Evolutionary conservation across 92 coral and sea anemone species (phyloP).

Genomic region (Porites divaricata): DNA sequence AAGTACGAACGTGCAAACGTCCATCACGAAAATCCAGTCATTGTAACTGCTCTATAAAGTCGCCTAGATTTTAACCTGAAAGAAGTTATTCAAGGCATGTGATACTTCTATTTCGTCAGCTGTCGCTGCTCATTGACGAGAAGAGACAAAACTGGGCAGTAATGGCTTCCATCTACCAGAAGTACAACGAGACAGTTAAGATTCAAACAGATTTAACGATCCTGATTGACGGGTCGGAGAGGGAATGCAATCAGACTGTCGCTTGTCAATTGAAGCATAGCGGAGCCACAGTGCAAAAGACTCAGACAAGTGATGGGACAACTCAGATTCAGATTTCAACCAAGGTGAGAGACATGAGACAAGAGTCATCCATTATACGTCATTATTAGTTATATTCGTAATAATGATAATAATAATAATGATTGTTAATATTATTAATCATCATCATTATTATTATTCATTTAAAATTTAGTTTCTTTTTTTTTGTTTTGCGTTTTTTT

Average conservation of each 20-base stretch:
- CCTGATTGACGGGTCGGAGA: constrained; percentile 43
- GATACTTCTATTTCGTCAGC: background rate
- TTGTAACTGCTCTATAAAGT: no score
- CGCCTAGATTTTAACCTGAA: no score
- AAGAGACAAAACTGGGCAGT: constrained; percentile 18
- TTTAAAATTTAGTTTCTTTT: no score
- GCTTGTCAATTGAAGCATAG: constrained; percentile 38
- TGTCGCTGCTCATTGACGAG: constrained; percentile 7
- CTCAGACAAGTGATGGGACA: constrained; percentile 11
- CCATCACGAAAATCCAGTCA: no score
- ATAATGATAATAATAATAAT: no score
- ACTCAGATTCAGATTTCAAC: constrained; percentile 15
- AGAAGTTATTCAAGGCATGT: no score
- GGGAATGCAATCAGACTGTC: constrained; percentile 11
- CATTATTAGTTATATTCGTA: no score
- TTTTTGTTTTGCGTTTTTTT: no score
- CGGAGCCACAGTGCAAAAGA: constrained; percentile 12
- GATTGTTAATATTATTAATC: no score
- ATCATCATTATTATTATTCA: no score
- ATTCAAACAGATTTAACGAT: constrained; percentile 53
- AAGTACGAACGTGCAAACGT: no score
- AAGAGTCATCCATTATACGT: no score
- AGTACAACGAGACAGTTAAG: constrained; percentile 3
- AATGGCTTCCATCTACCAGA: background rate
- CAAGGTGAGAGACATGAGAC: background rate